Evolutionary conservation across 2,888 invertebrate species (phyloP), one percentile per base, ranked within the genome.

Genomic region (Anthoptus insignis): DNA sequence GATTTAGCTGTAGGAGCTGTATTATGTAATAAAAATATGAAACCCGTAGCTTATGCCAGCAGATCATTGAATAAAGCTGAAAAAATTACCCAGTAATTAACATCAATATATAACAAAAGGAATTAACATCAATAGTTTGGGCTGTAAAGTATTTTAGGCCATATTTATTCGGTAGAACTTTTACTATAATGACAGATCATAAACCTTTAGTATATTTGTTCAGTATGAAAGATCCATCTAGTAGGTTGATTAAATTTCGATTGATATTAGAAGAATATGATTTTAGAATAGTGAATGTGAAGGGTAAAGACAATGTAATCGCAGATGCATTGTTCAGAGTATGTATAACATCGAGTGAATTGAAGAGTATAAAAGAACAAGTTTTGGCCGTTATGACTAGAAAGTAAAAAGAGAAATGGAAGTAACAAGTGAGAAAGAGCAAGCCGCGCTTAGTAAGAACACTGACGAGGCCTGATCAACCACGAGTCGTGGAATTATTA

Each of bases 241-340:
- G 32, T 27, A 76, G 54, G 8, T 68, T 60, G 42, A 16, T 57
- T 49, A 65, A 47, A 22, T 53, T 53, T 64, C 68, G 14, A 29
- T 67, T 27, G 13, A 69, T 13, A 65, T 60, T 64, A 53, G 57
- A 57, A 34, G 65, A 68, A 47, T 67, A 67, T 60, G 50, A 71
- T 53, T 71, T 57, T 54, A 60, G 22, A n/a, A 56, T 72, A 29
- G 60, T 54, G 11, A 70, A 70, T 57, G 59, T 70, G n/a, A 59
- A 65, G 61, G 72, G 72, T n/a, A 22, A 34, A 27, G 37, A 67
- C n/a, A 72, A 72, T 34, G 65, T 54, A 32, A 65, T 57, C 34
- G 70, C 69, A 39, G 68, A 72, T 34, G 70, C 69, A n/a, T 68
- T 69, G 52, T 68, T 66, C 11, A 61, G 67, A 16, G 49, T 72